Evolutionary conservation across 2,797 vertebrate species (phyloP).

Genomic region (Pteropus rufus): DNA sequence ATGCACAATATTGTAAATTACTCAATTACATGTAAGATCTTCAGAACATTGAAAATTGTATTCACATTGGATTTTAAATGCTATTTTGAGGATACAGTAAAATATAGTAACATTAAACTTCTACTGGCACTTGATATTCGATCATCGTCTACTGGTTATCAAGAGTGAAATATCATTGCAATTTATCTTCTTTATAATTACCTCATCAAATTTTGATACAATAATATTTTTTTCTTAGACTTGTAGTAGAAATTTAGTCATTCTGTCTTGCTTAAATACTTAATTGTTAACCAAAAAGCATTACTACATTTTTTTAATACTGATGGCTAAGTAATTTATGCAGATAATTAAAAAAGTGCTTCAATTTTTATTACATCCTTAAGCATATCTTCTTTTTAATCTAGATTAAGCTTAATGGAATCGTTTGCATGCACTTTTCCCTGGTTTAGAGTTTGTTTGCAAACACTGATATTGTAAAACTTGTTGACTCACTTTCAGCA

Average conservation of each 20-base stretch:
- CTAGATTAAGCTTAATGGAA: slow-evolving; percentile 78
- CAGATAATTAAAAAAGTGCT: slow-evolving; percentile 81
- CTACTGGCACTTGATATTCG: background rate
- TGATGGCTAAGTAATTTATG: slow-evolving; percentile 73
- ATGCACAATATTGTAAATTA: background rate
- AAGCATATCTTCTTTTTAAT: slow-evolving; percentile 69
- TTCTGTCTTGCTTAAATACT: slow-evolving; percentile 62
- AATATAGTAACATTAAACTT: background rate
- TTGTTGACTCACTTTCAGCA: slow-evolving; percentile 64
- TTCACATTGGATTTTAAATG: background rate
- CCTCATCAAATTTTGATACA: background rate
- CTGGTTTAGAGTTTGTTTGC: slow-evolving; percentile 74
- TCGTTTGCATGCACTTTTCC: slow-evolving; percentile 75
- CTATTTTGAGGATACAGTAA: background rate
- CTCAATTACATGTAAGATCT: background rate
- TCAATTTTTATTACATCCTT: slow-evolving; percentile 78
- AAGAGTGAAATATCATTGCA: background rate
- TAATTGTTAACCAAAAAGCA: slow-evolving; percentile 67
- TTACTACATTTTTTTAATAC: slow-evolving; percentile 71
- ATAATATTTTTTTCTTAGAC: background rate
- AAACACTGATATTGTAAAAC: slow-evolving; percentile 76
- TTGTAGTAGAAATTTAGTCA: background rate
- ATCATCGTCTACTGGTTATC: background rate
- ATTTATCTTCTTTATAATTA: background rate
- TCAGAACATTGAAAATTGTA: background rate